Base-by-base conservation (phyloP, 2,888 invertebrate species). In the Cephus rjabovi region DNA sequence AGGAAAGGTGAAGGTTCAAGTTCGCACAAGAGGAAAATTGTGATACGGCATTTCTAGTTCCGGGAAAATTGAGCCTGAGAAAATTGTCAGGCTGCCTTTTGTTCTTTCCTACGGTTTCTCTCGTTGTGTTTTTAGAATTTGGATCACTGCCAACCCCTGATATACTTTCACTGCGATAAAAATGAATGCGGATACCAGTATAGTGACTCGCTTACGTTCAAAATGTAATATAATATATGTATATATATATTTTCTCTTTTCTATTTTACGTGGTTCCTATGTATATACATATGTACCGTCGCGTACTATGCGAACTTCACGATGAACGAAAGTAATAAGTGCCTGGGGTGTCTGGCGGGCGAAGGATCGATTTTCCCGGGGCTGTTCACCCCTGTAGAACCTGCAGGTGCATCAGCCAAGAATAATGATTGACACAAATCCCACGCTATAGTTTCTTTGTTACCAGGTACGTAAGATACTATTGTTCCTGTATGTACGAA, bases 351-450 rank as follows among this genome's bases (percentile, higher is more conserved):
- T 71, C 71, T 31, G 71, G 71, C 33, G 3, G 12, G 12, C 71
- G 33, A 34, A 31, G 71, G 71, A 88, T 88, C 88, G 88, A 88
- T 88, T 87, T 85, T 85, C 79, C 83, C 83, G 82, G 84, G 88
- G 86, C 83, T 87, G 84, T 88, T 88, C 85, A 88, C 87, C 87
- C 82, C 85, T 85, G 83, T 79, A 77, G 79, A 84, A 86, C 86
- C 81, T 86, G 83, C 85, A 84, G 81, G 82, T 84, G 83, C 82
- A 76, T 79, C 75, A 78, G 80, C 74, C 75, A 76, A 77, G 79
- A 75, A 77, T 80, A 81, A 79, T 82, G 80, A 81, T 86, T 83
- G 83, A 78, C 77, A 70, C 74, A 30, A 30, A 74, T 34, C 23
- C 56, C 23, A 56, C 6, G 23, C 23, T 6, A 6, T 9, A 56